A percentile compares a stretch with the other conserved stretches of the same genome.
Conservation (phyloP, 2,797 vertebrate species). For the Danio albolineatus region DNA sequence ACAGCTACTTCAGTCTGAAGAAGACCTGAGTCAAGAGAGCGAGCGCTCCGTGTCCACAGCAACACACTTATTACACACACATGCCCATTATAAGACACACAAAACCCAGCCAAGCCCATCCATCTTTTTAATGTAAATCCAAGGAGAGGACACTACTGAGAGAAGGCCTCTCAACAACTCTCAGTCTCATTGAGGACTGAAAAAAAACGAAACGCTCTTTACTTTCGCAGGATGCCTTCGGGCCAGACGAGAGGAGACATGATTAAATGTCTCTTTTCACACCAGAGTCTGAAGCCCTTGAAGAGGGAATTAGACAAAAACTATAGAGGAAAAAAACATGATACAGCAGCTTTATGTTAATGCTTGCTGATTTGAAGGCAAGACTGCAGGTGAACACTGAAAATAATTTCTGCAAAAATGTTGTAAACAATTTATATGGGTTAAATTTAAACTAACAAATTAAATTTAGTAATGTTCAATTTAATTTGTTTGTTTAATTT, state of each 20-base stretch:
- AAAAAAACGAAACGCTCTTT: conserved; percentile 43
- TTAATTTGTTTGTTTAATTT: too few species aligned
- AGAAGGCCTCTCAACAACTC: conserved; percentile 51
- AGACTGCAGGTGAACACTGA: too few species aligned
- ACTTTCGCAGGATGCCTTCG: conserved; percentile 42
- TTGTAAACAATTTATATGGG: too few species aligned
- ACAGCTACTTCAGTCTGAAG: conserved; percentile 45
- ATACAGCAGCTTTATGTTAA: conserved; percentile 14
- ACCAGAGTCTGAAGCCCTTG: conserved; percentile 30
- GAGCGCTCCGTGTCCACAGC: conserved; percentile 54
- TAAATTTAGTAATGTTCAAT: too few species aligned
- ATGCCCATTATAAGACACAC: conserved; percentile 49
- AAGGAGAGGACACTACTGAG: conserved; percentile 50
- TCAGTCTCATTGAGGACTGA: conserved; percentile 50
- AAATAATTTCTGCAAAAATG: too few species aligned
- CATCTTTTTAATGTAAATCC: conserved; percentile 61
- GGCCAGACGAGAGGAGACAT: conserved; percentile 41
- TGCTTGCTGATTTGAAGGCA: not conserved
- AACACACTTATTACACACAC: conserved; percentile 51
- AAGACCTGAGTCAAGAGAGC: conserved; percentile 53
- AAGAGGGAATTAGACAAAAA: conserved; percentile 26
- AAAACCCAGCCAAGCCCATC: conserved; percentile 50
- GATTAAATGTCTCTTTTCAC: conserved; percentile 55
- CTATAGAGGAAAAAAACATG: not conserved
- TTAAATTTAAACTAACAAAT: too few species aligned